These are phyloP conservation scores for Stigmatopora argus DNA, from an alignment of 2,113 vertebrate species.

Conservation along the genomic window DNA sequence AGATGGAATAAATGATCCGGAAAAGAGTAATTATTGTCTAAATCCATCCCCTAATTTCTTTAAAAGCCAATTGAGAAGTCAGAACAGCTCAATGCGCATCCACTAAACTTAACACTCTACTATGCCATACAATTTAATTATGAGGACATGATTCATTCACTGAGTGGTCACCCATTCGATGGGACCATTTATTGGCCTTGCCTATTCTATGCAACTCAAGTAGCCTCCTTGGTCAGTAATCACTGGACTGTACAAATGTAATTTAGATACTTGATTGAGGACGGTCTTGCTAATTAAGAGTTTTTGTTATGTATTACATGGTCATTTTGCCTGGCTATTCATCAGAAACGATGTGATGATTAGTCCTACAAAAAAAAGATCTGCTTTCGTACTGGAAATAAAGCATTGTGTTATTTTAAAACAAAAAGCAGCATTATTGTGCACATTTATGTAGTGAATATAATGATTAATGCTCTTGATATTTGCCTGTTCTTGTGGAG, in stretches of 20 bases:
- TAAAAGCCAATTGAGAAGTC: slow-evolving; percentile 86
- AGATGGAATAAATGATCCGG: slow-evolving; percentile 81
- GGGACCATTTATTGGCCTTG: slow-evolving; percentile 55
- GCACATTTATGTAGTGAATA: background rate
- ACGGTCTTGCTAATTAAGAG: slow-evolving; percentile 67
- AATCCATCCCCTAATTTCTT: slow-evolving; percentile 90
- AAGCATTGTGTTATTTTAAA: slow-evolving; percentile 39
- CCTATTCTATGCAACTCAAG: slow-evolving; percentile 55
- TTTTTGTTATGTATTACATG: slow-evolving; percentile 59
- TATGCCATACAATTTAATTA: slow-evolving; percentile 74
- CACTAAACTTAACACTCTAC: slow-evolving; percentile 63
- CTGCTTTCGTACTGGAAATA: slow-evolving; percentile 43
- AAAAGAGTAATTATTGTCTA: slow-evolving; percentile 90
- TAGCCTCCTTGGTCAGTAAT: slow-evolving; percentile 67
- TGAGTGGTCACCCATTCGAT: slow-evolving; percentile 66
- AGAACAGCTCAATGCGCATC: slow-evolving; percentile 69
- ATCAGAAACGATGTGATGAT: slow-evolving; percentile 70
- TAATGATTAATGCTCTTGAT: background rate
- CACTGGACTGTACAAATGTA: slow-evolving; percentile 70
- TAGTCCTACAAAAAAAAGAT: slow-evolving; percentile 45
- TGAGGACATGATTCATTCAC: slow-evolving; percentile 69
- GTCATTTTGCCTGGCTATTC: slow-evolving; percentile 65
- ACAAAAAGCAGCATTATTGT: slow-evolving; percentile 6
- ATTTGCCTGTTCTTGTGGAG: background rate
- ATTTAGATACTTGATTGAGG: slow-evolving; percentile 68